Evolutionary conservation across 2,113 vertebrate species (phyloP).

Genomic region (Dendrocopos noguchii): DNA sequence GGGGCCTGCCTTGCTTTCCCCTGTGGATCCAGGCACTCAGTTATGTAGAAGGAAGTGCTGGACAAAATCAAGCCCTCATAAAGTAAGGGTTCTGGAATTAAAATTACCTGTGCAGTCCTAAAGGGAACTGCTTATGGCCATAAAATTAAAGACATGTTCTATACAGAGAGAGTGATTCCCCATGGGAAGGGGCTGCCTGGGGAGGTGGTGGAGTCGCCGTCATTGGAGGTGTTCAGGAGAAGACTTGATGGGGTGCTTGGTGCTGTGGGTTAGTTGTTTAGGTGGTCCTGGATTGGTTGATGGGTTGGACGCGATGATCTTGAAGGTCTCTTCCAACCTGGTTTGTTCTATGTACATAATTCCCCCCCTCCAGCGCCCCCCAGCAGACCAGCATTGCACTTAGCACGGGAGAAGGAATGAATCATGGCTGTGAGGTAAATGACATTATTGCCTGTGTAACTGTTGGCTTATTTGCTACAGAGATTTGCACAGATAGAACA

Average conservation of each 20-base stretch:
- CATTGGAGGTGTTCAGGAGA: too few species aligned
- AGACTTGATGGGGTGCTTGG: too few species aligned
- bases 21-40: not conserved
- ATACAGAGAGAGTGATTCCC: too few species aligned
- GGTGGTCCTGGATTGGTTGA: too few species aligned
- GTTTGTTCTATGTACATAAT: too few species aligned
- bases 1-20: not conserved
- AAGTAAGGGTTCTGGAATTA: not conserved
- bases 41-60: not conserved
- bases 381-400: not conserved
- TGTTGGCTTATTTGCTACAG: conserved; percentile 16
- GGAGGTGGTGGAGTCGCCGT: too few species aligned
- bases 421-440: conserved; percentile 24
- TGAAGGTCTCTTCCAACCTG: too few species aligned
- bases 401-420: not conserved
- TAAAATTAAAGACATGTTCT: not conserved
- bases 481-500: conserved; percentile 27
- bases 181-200: too few species aligned
- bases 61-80: not conserved
- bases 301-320: too few species aligned
- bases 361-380: too few species aligned
- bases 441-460: conserved; percentile 17
- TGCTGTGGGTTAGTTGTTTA: too few species aligned
- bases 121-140: not conserved
- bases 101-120: not conserved